A percentile compares a stretch with the other conserved stretches of the same genome.
phyloP scores from a whole-genome alignment of 2,797 vertebrate genomes.

The Gorsachius magnificus region DNA sequence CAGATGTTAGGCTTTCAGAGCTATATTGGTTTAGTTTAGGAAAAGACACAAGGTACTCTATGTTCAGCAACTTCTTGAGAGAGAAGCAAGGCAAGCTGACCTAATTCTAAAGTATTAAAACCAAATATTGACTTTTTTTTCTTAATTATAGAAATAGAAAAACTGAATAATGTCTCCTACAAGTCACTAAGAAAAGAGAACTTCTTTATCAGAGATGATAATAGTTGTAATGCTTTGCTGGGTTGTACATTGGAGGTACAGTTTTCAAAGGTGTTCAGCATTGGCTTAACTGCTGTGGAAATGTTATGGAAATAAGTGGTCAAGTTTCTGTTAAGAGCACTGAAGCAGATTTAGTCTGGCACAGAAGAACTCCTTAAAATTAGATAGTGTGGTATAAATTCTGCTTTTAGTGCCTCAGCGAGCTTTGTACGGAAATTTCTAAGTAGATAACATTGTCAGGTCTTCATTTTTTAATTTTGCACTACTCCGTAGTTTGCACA shows the following conservation, averaged over 20 bases:
- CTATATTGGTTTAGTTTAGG: background rate
- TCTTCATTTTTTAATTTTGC: background rate
- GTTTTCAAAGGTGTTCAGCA: background rate
- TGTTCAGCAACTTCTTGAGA: background rate
- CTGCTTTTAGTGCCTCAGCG: background rate
- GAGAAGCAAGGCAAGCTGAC: background rate
- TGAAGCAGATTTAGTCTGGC: background rate
- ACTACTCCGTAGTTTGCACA: background rate
- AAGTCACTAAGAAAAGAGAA: background rate
- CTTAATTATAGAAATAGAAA: background rate
- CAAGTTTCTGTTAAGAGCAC: background rate
- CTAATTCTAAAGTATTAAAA: background rate
- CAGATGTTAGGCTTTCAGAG: background rate
- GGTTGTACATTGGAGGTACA: background rate
- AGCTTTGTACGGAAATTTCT: background rate
- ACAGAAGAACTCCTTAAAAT: background rate
- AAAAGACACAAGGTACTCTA: background rate
- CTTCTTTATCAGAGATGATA: background rate
- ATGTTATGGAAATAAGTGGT: background rate
- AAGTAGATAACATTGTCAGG: background rate
- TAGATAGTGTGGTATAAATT: background rate
- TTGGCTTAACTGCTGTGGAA: background rate
- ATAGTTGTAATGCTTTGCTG: background rate
- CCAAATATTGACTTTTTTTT: background rate
- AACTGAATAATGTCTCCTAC: background rate